Conservation (phyloP, 2,888 invertebrate genomes). For the Rhogogaster chlorosoma region DNA sequence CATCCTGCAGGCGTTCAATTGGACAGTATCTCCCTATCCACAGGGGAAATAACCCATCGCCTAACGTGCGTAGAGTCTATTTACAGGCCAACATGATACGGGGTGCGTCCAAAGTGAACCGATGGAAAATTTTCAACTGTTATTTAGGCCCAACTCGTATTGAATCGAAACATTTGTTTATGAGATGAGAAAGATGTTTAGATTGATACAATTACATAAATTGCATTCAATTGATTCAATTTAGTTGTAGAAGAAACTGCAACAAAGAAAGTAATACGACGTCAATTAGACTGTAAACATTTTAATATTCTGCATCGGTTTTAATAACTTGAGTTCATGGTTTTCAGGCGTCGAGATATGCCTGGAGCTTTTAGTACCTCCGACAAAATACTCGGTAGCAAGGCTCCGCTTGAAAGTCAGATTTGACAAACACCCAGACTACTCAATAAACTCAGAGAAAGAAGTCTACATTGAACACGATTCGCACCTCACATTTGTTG, state of each 20-base stretch:
- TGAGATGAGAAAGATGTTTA: constrained; percentile 31
- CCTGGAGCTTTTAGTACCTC: constrained; percentile 69
- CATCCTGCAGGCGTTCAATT: constrained; percentile 75
- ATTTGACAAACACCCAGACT: constrained; percentile 75
- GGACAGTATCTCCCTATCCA: constrained; percentile 61
- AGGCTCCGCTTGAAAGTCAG: constrained; percentile 69
- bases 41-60: constrained; percentile 68
- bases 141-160: not conserved
- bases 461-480: constrained; percentile 79
- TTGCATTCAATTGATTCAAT: constrained; percentile 38
- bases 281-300: not conserved
- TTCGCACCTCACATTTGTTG: constrained; percentile 80
- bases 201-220: constrained; percentile 27
- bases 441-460: constrained; percentile 74
- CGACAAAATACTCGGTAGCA: constrained; percentile 66
- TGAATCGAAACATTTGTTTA: not conserved
- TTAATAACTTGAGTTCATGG: not conserved
- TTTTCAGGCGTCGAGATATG: constrained; percentile 69
- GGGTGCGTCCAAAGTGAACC: constrained; percentile 18
- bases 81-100: constrained; percentile 39
- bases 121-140: constrained; percentile 35
- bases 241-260: constrained; percentile 18
- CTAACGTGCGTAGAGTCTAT: constrained; percentile 37
- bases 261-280: not conserved
- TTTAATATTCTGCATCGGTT: not conserved